phyloP scores from a whole-genome alignment of 2,888 invertebrate genomes.

The Amblyjoppa proteus region DNA sequence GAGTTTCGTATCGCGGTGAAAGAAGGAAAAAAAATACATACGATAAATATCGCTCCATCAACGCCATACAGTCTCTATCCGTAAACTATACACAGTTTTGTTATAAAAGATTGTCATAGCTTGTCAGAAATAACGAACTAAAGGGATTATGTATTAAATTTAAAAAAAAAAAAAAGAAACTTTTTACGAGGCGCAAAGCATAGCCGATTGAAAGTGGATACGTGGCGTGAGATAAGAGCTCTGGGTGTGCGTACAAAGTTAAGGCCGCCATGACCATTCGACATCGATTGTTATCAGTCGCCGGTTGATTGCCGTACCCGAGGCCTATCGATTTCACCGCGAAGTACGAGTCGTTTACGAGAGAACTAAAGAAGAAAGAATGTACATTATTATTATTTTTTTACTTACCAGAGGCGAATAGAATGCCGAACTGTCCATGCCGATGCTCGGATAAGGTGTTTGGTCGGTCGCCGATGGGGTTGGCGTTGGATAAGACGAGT shows the following conservation, averaged over 20 bases:
- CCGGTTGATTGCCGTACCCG: slow-evolving; percentile 25
- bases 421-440: slow-evolving; percentile 97
- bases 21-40: not conserved
- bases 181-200: not conserved
- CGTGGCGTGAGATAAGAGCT: slow-evolving; percentile 20
- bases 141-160: not conserved
- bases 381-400: not conserved
- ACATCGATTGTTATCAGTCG: slow-evolving; percentile 51
- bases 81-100: not conserved
- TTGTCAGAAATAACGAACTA: not conserved
- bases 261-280: slow-evolving; percentile 15
- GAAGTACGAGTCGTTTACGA: not conserved
- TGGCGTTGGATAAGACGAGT: slow-evolving; percentile 93
- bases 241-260: slow-evolving; percentile 20
- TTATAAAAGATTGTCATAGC: not conserved
- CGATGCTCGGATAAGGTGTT: slow-evolving; percentile 96
- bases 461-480: slow-evolving; percentile 96
- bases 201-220: slow-evolving; percentile 7
- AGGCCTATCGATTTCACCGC: slow-evolving; percentile 46
- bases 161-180: not conserved
- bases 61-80: not conserved
- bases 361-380: not conserved
- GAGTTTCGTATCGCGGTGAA: not conserved
- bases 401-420: slow-evolving; percentile 97
- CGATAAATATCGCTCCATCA: not conserved